These are phyloP conservation scores for Ophion costatus DNA, from an alignment of 2,888 invertebrate species.

Conservation along the genomic window DNA sequence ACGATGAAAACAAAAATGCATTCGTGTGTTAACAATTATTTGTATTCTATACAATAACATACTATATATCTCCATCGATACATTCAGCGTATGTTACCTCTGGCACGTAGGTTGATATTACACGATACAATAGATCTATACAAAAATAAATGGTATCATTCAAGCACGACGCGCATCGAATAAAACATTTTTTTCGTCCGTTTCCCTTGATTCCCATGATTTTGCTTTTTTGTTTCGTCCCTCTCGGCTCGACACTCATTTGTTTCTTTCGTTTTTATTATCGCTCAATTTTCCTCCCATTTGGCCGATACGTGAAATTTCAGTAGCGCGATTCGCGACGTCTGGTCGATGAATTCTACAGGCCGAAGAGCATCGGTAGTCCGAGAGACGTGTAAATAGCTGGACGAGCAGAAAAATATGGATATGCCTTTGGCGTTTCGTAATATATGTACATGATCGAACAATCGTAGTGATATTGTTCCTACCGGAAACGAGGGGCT, in stretches of 20 bases:
- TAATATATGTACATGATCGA: conserved; percentile 62
- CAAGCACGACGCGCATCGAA: conserved; percentile 72
- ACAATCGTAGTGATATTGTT: conserved; percentile 61
- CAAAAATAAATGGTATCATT: conserved; percentile 82
- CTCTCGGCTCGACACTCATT: neutral
- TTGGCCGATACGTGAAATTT: conserved; percentile 43
- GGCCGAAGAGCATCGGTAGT: conserved; percentile 57
- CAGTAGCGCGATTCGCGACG: conserved; percentile 37
- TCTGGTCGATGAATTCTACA: conserved; percentile 46
- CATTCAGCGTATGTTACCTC: conserved; percentile 72
- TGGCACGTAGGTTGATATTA: conserved; percentile 80
- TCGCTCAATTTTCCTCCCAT: neutral
- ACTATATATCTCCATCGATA: conserved; percentile 68
- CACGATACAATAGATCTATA: conserved; percentile 80
- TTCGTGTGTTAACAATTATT: conserved; percentile 67
- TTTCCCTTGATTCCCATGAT: conserved; percentile 55
- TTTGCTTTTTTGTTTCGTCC: conserved; percentile 30
- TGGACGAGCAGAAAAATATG: conserved; percentile 66
- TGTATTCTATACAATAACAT: conserved; percentile 72
- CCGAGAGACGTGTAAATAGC: conserved; percentile 47
- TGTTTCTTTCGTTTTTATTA: neutral
- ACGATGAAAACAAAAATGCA: conserved; percentile 42
- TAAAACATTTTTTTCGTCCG: conserved; percentile 53
- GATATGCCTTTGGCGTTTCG: conserved; percentile 60
- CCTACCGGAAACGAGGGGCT: conserved; percentile 59